Conservation (phyloP, 2,888 invertebrate species). For the Taphrorychus bicolor region DNA sequence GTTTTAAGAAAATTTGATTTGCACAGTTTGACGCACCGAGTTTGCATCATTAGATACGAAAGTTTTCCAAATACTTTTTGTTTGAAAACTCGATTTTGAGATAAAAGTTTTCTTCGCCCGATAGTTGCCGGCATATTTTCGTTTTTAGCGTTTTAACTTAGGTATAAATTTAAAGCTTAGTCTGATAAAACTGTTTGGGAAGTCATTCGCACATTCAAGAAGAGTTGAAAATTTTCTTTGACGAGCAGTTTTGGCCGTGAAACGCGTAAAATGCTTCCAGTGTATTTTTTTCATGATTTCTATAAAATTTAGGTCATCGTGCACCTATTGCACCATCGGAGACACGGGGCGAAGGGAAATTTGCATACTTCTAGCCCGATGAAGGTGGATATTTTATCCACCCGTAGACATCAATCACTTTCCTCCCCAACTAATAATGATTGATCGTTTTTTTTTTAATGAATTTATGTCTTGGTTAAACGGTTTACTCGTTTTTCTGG, state of each 20-base stretch:
- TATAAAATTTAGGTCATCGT: not conserved
- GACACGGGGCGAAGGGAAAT: not conserved
- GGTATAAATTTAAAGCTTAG: too few species aligned
- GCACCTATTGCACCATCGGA: not conserved
- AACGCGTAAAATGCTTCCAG: too few species aligned
- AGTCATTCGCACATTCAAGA: too few species aligned
- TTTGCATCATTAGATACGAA: constrained; percentile 1
- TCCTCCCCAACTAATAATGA: constrained; percentile 31
- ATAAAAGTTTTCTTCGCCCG: too few species aligned
- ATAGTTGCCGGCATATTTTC: too few species aligned
- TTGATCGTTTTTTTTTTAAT: constrained; percentile 36
- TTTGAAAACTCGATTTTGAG: not conserved
- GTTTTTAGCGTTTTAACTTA: too few species aligned
- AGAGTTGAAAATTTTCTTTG: too few species aligned
- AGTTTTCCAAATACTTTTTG: not conserved
- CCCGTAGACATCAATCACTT: constrained; percentile 28
- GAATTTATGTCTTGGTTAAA: constrained; percentile 32
- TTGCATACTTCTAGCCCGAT: not conserved
- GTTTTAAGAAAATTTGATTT: constrained; percentile 25
- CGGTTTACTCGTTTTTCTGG: constrained; percentile 27
- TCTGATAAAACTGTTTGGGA: too few species aligned
- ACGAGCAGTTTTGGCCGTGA: not conserved
- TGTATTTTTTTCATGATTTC: too few species aligned
- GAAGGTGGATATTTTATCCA: constrained; percentile 11
- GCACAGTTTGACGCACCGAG: constrained; percentile 11